A percentile compares a stretch with the other conserved stretches of the same genome.
Evolutionary conservation across 2,797 vertebrate genomes (phyloP).

Genomic region (Myiothlypis chrysogaster): DNA sequence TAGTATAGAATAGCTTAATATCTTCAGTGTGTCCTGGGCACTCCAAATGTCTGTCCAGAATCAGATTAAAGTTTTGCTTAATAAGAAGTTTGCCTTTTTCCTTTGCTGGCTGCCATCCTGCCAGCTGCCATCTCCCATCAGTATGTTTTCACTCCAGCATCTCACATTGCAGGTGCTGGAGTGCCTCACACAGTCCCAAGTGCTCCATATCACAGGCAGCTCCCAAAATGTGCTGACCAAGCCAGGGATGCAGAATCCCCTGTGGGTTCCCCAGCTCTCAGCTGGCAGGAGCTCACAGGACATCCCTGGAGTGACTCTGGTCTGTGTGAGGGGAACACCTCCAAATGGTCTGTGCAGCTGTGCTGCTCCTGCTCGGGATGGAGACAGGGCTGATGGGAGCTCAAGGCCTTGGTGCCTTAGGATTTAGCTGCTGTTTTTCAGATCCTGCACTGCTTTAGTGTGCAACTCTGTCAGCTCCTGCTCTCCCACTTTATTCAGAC

Average conservation of each 20-base stretch:
- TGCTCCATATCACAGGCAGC: background rate
- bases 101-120: background rate
- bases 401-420: background rate
- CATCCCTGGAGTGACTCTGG: background rate
- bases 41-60: background rate
- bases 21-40: background rate
- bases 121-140: background rate
- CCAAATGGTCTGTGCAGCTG: background rate
- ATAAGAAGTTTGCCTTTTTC: background rate
- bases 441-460: background rate
- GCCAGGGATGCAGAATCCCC: background rate
- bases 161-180: background rate
- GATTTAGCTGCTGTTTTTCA: background rate
- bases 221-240: background rate
- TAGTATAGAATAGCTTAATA: background rate
- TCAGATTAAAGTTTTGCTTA: background rate
- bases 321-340: background rate
- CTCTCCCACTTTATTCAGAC: background rate
- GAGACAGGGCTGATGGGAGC: background rate
- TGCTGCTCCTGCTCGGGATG: rapidly evolving
- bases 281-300: background rate
- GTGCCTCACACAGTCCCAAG: background rate
- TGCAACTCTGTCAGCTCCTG: background rate
- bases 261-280: background rate
- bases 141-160: rapidly evolving